These are phyloP conservation scores for Trisateles emortualis DNA, from an alignment of 2,888 invertebrate genomes.

Conservation along the genomic window DNA sequence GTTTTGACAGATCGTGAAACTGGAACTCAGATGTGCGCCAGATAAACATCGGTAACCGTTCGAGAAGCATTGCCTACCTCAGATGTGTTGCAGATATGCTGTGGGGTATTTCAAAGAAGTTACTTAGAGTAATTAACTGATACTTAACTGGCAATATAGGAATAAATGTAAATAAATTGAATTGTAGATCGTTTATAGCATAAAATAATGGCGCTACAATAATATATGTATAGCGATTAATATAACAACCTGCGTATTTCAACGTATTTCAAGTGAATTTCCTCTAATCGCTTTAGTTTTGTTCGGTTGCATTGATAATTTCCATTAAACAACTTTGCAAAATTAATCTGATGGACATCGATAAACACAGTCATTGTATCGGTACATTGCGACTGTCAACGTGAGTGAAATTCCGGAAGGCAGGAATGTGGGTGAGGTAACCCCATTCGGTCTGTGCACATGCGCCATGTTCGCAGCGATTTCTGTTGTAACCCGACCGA, in stretches of 20 bases:
- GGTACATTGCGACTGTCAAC: constrained; percentile 71
- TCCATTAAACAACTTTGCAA: constrained; percentile 37
- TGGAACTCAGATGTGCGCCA: constrained; percentile 40
- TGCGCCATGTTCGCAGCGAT: constrained; percentile 75
- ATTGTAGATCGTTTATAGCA: constrained; percentile 5
- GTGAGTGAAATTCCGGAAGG: constrained; percentile 83
- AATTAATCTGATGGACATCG: constrained; percentile 52
- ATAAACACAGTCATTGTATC: constrained; percentile 66
- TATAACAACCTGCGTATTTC: constrained; percentile 23
- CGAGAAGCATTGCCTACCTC: constrained; percentile 21
- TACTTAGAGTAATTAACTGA: constrained; percentile 27
- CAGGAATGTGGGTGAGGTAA: constrained; percentile 83
- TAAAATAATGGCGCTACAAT: constrained; percentile 18
- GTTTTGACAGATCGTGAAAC: constrained; percentile 47
- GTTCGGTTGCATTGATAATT: constrained; percentile 41
- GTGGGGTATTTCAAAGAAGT: constrained; percentile 21
- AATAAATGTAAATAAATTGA: constrained; percentile 13
- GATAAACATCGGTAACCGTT: constrained; percentile 43
- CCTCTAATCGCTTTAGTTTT: constrained; percentile 34
- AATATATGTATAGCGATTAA: constrained; percentile 25
- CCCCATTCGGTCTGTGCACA: constrained; percentile 79
- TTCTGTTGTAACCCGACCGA: constrained; percentile 73
- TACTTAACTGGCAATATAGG: constrained; percentile 6
- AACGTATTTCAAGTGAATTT: constrained; percentile 41
- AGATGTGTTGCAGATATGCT: constrained; percentile 33